Percentiles rank a stretch among this genome's conserved stretches.
Evolutionary conservation across 2,113 vertebrate genomes (phyloP).

Genomic region (Globicephala melas): DNA sequence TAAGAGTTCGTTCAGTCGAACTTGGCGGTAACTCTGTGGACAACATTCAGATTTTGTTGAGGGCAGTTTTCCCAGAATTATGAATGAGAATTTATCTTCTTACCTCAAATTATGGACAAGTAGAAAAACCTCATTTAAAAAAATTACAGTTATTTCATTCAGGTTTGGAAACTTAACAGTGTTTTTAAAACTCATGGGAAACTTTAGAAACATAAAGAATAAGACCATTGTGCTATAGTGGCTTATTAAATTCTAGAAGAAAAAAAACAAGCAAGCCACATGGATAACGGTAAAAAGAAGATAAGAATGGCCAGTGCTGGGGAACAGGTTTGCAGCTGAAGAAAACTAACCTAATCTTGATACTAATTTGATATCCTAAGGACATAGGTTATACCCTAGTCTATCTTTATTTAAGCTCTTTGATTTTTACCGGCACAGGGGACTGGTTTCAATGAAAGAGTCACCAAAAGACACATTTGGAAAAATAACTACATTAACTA

Average conservation of each 20-base stretch:
- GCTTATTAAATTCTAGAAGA: neutral
- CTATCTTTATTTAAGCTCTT: neutral
- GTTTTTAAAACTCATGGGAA: neutral
- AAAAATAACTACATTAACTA: neutral
- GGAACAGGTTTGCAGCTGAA: neutral
- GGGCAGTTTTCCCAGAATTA: neutral
- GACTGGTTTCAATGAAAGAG: neutral
- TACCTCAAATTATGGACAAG: neutral
- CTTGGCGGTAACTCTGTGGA: slow-evolving; percentile 92
- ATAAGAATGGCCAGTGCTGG: neutral
- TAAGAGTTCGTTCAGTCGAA: slow-evolving; percentile 94
- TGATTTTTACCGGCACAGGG: neutral
- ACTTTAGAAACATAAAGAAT: neutral
- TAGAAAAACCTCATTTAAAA: neutral
- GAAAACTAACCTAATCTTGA: neutral
- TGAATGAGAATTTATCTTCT: neutral
- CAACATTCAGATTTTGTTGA: slow-evolving; percentile 32
- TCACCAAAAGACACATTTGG: neutral
- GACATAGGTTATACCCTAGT: neutral
- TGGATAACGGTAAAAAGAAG: neutral
- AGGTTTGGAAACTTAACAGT: neutral
- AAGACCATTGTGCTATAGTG: neutral
- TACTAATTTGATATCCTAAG: neutral
- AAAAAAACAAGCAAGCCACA: neutral
- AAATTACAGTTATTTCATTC: neutral